These are phyloP conservation scores for Aselliscus stoliczkanus DNA, from an alignment of 2,797 vertebrate genomes.

Conservation along the genomic window DNA sequence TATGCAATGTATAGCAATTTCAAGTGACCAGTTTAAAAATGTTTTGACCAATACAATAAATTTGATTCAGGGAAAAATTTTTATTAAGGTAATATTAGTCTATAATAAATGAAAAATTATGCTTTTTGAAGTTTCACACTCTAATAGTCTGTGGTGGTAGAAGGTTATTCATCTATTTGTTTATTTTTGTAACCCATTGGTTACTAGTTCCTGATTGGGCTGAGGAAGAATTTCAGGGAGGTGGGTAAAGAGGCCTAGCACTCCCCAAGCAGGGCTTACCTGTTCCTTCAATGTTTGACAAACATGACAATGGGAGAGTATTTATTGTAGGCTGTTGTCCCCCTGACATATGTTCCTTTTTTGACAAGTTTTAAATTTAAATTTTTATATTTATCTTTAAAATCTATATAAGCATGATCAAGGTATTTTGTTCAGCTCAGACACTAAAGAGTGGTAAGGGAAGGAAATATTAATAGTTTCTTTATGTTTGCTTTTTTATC, in stretches of 20 bases:
- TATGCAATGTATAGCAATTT: neutral
- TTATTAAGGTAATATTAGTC: neutral
- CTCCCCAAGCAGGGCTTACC: neutral
- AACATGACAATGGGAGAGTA: neutral
- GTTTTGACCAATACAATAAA: neutral
- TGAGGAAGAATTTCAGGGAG: neutral
- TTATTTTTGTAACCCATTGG: neutral
- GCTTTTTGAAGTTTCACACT: neutral
- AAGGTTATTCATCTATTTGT: neutral
- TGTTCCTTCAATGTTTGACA: neutral
- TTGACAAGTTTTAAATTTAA: neutral
- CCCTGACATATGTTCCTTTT: neutral
- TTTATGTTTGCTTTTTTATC: neutral
- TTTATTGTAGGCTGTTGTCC: neutral
- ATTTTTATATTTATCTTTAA: conserved; percentile 20
- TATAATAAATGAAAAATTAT: neutral
- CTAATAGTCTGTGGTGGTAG: neutral
- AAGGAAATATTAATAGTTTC: neutral
- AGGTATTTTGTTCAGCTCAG: neutral
- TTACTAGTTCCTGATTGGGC: neutral
- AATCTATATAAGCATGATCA: neutral
- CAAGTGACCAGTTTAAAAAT: neutral
- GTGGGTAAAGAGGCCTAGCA: neutral
- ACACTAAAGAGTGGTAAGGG: neutral
- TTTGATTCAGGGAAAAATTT: conserved; percentile 6